phyloP scores from a whole-genome alignment of 23 tunicate species.

The Styela clava region DNA sequence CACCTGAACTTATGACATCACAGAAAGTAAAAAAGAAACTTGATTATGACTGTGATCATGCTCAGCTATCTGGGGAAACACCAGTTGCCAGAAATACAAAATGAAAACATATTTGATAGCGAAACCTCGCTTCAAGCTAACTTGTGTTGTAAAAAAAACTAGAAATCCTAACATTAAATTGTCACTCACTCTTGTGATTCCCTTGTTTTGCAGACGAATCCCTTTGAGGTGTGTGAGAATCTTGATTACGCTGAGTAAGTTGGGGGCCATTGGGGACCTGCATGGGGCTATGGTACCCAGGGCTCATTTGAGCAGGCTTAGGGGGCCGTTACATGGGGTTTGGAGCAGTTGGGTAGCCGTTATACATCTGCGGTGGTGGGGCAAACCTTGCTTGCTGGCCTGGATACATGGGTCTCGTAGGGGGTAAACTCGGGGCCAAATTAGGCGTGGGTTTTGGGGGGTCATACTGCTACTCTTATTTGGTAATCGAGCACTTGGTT shows the following conservation, averaged over 20 bases:
- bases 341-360: not conserved
- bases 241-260: not conserved
- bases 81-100: too few species aligned
- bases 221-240: not conserved
- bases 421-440: not conserved
- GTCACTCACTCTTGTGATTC: constrained; percentile 8
- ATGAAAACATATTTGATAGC: too few species aligned
- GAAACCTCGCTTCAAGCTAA: too few species aligned
- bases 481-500: too few species aligned
- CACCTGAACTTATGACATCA: too few species aligned
- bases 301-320: not conserved
- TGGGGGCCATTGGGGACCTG: too few species aligned
- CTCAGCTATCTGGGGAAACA: too few species aligned
- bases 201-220: not conserved
- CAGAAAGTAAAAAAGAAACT: too few species aligned
- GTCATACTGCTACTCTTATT: too few species aligned
- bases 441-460: not conserved
- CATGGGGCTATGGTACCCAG: not conserved
- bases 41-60: too few species aligned
- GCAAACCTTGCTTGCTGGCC: not conserved
- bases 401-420: not conserved
- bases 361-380: not conserved
- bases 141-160: too few species aligned
- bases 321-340: not conserved
- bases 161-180: too few species aligned